Base-by-base conservation (phyloP, 2,888 invertebrate species). In the Acronicta alni region DNA sequence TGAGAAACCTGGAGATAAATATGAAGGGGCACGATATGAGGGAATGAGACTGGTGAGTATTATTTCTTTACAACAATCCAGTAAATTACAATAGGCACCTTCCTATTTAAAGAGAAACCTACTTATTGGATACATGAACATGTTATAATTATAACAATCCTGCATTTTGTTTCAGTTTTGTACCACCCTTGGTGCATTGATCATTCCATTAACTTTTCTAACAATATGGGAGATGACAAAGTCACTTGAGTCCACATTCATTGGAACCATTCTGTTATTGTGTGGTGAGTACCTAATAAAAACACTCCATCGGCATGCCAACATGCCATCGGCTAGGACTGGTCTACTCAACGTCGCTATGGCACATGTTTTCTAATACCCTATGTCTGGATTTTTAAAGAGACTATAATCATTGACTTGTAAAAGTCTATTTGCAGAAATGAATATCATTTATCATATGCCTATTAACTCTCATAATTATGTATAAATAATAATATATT, bases 1-100 rank as follows among this genome's bases (percentile, higher is more conserved):
- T 94, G 98, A 98, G 80, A 99, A 99, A 89, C 99, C 99, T 1
- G 99, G 99, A 1, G 99, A 99, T 88, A 98, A 98, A 86, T 99
- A 98, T 91, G 97, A 97, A 72, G 97, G 97, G 67, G 97, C 97
- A 0, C 96, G 95, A 67, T 99, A 98, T 86, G 94, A 98, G 76
- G 99, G 99, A 71, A 99, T 99, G 99, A 95, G 99, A 95, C 93
- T 98, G 80, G 98, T 98, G 92, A 96, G 96, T 92, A 57, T 16
- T 8, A n/a, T 14, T 7, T 35, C 1, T 35, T 10, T 12, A 32
- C 44, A 4, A 45, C 32, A 15, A 7, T 23, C 7, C 7, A 23
- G 5, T 23, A 5, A 23, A 7, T 7, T 23, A 20, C 20, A 20
- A 5, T 20, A 20, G 5, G 5, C n/a, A n/a, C n/a, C n/a, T 20